Evolutionary conservation across 2,888 invertebrate species (phyloP).

Genomic region (Zaprionus obscuricornis): DNA sequence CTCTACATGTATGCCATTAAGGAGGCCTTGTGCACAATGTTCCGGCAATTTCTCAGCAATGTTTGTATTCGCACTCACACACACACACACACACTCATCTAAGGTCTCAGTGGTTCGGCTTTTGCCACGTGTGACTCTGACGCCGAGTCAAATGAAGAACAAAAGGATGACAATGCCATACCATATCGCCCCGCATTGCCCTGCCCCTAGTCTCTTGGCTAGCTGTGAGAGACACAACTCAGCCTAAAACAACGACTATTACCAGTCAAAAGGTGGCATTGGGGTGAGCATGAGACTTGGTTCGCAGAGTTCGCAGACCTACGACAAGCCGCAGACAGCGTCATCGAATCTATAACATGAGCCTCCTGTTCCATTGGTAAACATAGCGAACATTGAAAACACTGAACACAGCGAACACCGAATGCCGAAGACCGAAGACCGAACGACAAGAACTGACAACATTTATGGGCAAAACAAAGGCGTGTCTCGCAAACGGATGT

Average conservation of each 20-base stretch:
- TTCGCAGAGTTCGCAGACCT: constrained; percentile 26
- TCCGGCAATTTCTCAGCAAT: constrained; percentile 40
- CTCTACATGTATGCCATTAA: constrained; percentile 22
- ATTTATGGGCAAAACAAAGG: no score
- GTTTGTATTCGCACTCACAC: constrained; percentile 1
- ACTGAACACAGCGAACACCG: no score
- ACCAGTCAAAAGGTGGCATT: constrained; percentile 23
- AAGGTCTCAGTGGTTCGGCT: not conserved
- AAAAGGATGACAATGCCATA: constrained; percentile 55
- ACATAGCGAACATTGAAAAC: no score
- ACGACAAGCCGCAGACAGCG: constrained; percentile 48
- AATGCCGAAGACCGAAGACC: no score
- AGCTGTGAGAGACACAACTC: constrained; percentile 39
- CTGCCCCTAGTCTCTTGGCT: constrained; percentile 7
- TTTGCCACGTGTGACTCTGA: constrained; percentile 26
- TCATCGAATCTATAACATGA: constrained; percentile 53
- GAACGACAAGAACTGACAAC: no score
- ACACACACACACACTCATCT: not conserved
- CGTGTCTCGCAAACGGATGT: no score
- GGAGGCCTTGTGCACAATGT: constrained; percentile 21
- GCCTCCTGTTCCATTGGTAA: constrained; percentile 4
- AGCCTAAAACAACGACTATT: constrained; percentile 47
- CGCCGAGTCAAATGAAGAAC: constrained; percentile 49
- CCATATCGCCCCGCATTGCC: constrained; percentile 2
- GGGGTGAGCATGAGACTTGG: no score